Percentiles rank a stretch among this genome's conserved stretches.
Evolutionary conservation across 2,888 invertebrate genomes (phyloP).

Genomic region (Chrysolina haemoptera): DNA sequence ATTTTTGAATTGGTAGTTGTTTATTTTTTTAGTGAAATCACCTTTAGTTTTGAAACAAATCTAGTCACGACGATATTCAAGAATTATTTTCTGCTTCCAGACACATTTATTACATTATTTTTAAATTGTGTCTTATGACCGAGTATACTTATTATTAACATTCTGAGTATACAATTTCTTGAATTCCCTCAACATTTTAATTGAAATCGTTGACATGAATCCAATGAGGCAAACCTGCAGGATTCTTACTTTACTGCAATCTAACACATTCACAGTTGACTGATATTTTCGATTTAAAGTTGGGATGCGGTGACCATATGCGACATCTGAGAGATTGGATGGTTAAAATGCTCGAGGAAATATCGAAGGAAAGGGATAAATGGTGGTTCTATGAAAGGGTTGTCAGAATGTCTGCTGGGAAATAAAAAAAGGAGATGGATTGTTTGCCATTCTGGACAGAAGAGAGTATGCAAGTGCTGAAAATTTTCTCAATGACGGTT

Average conservation of each 20-base stretch:
- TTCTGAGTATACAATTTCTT: too few species aligned
- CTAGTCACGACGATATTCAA: too few species aligned
- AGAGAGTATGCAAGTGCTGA: neutral
- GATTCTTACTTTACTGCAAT: neutral
- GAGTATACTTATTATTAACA: too few species aligned
- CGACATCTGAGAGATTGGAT: conserved; percentile 23
- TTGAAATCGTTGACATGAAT: too few species aligned
- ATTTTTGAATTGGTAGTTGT: too few species aligned
- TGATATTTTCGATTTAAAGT: conserved; percentile 8
- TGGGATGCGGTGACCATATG: conserved; percentile 6
- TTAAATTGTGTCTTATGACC: too few species aligned
- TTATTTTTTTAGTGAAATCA: too few species aligned
- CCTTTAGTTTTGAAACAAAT: too few species aligned
- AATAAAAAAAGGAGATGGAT: neutral
- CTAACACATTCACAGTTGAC: neutral
- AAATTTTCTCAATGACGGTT: neutral
- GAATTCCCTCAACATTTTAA: too few species aligned
- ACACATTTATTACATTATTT: too few species aligned
- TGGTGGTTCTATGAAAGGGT: conserved; percentile 1
- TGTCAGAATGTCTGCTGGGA: neutral
- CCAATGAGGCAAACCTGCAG: neutral
- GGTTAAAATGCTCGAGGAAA: conserved; percentile 17
- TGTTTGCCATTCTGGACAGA: neutral
- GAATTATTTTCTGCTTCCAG: too few species aligned
- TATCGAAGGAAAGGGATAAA: conserved; percentile 6